Evolutionary conservation across 1,140 invertebrate species (phyloP).

Genomic region (Megalonaias nervosa): DNA sequence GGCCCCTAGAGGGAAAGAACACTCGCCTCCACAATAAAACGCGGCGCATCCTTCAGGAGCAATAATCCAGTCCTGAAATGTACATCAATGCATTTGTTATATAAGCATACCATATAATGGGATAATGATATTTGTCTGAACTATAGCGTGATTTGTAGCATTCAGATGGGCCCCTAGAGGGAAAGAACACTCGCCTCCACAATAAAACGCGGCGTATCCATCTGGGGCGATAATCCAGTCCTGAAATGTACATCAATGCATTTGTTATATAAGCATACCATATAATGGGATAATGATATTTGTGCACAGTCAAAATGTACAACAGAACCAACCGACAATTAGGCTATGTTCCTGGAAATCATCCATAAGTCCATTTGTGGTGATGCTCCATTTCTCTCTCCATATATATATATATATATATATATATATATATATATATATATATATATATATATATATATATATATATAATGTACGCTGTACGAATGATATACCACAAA

Average conservation of each 20-base stretch:
- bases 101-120: too few species aligned
- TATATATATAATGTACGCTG: too few species aligned
- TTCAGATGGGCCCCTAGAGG: slow-evolving; percentile 74
- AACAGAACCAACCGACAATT: neutral
- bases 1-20: slow-evolving; percentile 75
- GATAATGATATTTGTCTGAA: too few species aligned
- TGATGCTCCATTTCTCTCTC: too few species aligned
- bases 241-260: slow-evolving; percentile 65
- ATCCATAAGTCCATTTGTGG: neutral
- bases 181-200: slow-evolving; percentile 77
- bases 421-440: too few species aligned
- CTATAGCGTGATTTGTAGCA: slow-evolving; percentile 82
- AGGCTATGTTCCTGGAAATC: neutral
- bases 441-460: too few species aligned
- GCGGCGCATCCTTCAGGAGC: slow-evolving; percentile 79
- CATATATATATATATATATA: too few species aligned
- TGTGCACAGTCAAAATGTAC: neutral
- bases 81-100: neutral
- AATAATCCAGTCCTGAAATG: slow-evolving; percentile 75
- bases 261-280: neutral
- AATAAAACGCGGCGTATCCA: slow-evolving; percentile 79
- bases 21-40: slow-evolving; percentile 79
- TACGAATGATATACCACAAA: too few species aligned
- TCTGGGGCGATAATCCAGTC: slow-evolving; percentile 76
- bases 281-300: neutral